Percentiles rank a stretch among this genome's conserved stretches.
phyloP scores from a whole-genome alignment of 2,797 vertebrate genomes.

The Pseudotriccus pelzelni region DNA sequence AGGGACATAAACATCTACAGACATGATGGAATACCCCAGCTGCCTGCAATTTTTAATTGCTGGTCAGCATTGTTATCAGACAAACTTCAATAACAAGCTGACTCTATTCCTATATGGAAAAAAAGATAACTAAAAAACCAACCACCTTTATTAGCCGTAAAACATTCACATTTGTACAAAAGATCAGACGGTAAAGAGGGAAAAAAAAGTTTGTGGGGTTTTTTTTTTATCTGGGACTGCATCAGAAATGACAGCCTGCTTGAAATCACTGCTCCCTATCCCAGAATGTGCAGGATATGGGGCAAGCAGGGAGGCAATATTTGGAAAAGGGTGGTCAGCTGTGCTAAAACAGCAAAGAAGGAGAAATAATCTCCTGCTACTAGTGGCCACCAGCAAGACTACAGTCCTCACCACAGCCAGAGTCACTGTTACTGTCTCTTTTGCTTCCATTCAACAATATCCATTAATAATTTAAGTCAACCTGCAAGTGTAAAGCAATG shows the following conservation, averaged over 20 bases:
- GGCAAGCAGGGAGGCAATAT: background rate
- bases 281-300: background rate
- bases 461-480: background rate
- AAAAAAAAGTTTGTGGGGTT: background rate
- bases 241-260: background rate
- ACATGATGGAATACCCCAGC: background rate
- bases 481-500: background rate
- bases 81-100: background rate
- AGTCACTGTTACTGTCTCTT: background rate
- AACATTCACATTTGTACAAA: background rate
- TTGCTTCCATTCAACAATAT: background rate
- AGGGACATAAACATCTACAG: conserved; percentile 7
- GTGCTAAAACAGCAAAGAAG: background rate
- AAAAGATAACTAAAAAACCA: background rate
- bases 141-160: background rate
- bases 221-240: background rate
- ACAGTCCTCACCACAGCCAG: background rate
- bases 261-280: background rate
- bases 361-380: background rate
- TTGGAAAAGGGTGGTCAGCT: background rate
- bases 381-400: background rate
- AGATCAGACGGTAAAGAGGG: background rate
- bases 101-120: background rate
- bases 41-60: conserved; percentile 2
- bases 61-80: background rate